Percentiles rank a stretch among this genome's conserved stretches.
These are phyloP conservation scores for Myzus persicae DNA, from an alignment of 1,140 invertebrate species.

Conservation along the genomic window DNA sequence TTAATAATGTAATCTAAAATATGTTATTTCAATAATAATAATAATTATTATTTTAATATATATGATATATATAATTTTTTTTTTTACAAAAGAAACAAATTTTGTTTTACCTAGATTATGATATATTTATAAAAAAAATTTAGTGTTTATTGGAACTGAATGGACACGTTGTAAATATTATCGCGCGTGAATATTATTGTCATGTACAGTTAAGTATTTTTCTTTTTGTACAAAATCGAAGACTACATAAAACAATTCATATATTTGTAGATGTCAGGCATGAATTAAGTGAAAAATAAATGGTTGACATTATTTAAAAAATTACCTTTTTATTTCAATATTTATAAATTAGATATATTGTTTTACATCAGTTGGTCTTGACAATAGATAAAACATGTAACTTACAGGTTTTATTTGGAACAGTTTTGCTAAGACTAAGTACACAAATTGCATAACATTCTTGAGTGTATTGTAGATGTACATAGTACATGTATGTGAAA, in stretches of 20 bases:
- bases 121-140: constrained; percentile 44
- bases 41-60: constrained; percentile 23
- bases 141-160: constrained; percentile 49
- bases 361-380: neutral
- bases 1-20: constrained; percentile 29
- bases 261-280: constrained; percentile 58
- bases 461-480: neutral
- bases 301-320: constrained; percentile 55
- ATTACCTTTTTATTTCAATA: neutral
- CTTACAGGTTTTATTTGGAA: neutral
- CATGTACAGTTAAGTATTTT: constrained; percentile 52
- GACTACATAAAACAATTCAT: constrained; percentile 58
- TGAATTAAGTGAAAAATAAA: constrained; percentile 53
- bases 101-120: constrained; percentile 51
- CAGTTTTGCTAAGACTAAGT: neutral
- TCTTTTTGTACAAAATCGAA: constrained; percentile 56
- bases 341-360: neutral
- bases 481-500: neutral
- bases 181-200: constrained; percentile 51
- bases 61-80: constrained; percentile 28
- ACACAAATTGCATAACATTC: neutral
- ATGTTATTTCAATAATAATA: constrained; percentile 27
- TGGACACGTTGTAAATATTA: constrained; percentile 54
- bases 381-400: neutral
- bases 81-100: constrained; percentile 44